phyloP scores from a whole-genome alignment of 2,888 invertebrate species.

The Allolobophora icterica region DNA sequence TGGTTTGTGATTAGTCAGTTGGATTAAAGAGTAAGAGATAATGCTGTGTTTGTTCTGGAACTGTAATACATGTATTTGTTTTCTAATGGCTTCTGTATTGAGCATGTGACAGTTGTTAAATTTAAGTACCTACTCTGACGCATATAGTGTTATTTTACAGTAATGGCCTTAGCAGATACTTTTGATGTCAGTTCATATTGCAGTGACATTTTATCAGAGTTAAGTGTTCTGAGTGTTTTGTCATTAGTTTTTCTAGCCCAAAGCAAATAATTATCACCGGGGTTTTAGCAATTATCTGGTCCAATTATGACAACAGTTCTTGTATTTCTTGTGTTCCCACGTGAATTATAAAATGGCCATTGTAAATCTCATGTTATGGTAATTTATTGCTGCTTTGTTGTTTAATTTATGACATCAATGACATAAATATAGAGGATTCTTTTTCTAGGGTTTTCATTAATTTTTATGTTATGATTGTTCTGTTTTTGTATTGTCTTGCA shows the following conservation, averaged over 20 bases:
- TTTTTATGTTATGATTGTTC: not conserved
- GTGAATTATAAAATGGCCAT: not conserved
- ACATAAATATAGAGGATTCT: not conserved
- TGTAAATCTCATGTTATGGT: not conserved
- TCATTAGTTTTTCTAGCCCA: not conserved
- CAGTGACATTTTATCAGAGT: too few species aligned
- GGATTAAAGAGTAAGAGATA: not conserved
- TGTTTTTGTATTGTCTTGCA: not conserved
- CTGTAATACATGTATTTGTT: not conserved
- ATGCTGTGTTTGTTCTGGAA: not conserved
- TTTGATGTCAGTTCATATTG: not conserved
- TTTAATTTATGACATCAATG: not conserved
- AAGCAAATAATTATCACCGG: not conserved
- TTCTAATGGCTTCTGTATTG: not conserved
- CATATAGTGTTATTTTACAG: not conserved
- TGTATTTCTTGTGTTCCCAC: not conserved
- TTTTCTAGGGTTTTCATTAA: not conserved
- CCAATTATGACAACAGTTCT: not conserved
- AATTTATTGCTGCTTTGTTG: not conserved
- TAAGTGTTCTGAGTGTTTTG: not conserved
- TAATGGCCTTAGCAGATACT: not conserved
- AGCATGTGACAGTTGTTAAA: too few species aligned
- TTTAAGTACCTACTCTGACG: not conserved
- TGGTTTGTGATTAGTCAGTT: not conserved
- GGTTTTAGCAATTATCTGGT: not conserved